Base-by-base conservation (phyloP, 2,797 vertebrate genomes). In the Pangasius sanitwongsei region DNA sequence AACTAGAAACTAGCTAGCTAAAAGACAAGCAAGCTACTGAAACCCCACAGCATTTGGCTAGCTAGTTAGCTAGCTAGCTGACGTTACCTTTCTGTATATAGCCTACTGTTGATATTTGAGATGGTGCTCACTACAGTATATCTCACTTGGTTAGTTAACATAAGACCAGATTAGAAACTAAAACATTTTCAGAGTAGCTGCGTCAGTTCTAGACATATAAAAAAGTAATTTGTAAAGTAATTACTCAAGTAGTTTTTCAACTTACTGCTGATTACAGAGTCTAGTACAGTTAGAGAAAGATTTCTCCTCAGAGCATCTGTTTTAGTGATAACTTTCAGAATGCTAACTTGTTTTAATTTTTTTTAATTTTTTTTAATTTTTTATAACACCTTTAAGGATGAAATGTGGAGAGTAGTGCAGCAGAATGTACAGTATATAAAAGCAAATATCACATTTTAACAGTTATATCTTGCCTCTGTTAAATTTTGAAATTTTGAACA, bases 401-500 rank as follows among this genome's bases (percentile, higher is more conserved):
- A 28, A 75, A 44, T 48, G 23, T 9, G 31, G 4, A 70, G 69
- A 77, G 25, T 12, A 28, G 44, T n/a, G 25, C 74, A 15, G 25
- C 2, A 53, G 44, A 6, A 50, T 53, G 41, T n/a, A 50, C 28
- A 7, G 28, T 12, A 81, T 81, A 81, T 34, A 81, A 81, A 12
- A 82, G 50, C 53, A 31, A 81, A 81, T 57, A 57, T 81, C n/a
- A 81, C 1, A 25, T 18, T 80, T 34, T 31, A 31, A 6, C 16
- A 1, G 6, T 18, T 59, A 82, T 57, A 44, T 41, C 55, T 31
- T 50, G 12, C 2, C 44, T 48, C 23, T 77, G 48, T 78, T 55
- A 78, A 28, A 23, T 81, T 57, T 81, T 15, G n/a, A 57, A 6
- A 80, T 80, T 81, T 31, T 80, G 34, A 83, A 41, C 55, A 83